Percentiles rank a stretch among this genome's conserved stretches.
These are phyloP conservation scores for Plestiodon gilberti DNA, from an alignment of 2,113 vertebrate genomes.

Conservation along the genomic window DNA sequence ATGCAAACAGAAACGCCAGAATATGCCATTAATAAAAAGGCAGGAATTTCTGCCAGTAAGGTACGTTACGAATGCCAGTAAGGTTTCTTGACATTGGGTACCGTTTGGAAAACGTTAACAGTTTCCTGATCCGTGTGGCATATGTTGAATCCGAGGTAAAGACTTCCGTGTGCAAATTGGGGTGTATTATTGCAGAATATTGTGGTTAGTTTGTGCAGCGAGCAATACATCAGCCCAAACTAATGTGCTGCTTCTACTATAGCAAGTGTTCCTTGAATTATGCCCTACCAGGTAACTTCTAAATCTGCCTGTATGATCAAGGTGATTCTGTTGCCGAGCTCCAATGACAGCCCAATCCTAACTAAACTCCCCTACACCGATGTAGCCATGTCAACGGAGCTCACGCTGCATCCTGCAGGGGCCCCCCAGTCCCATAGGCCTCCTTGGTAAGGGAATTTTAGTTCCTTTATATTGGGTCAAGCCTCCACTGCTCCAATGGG, in stretches of 20 bases:
- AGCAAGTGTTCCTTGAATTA: not conserved
- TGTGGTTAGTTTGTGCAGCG: not conserved
- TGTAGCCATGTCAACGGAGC: too few relatives aligned
- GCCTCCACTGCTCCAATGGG: too few relatives aligned
- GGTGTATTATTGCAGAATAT: not conserved
- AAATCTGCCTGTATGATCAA: not conserved
- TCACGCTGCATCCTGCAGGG: too few relatives aligned
- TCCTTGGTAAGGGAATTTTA: too few relatives aligned
- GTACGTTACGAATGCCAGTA: slow-evolving; percentile 63
- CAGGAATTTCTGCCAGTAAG: slow-evolving; percentile 83
- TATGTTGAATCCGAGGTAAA: not conserved
- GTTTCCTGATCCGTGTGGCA: not conserved
- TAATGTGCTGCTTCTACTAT: not conserved
- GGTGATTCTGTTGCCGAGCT: not conserved
- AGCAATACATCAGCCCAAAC: not conserved
- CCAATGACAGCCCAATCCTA: too few relatives aligned
- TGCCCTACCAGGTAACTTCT: not conserved
- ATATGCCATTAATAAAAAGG: slow-evolving; percentile 87
- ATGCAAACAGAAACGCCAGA: slow-evolving; percentile 97
- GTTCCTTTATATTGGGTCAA: too few relatives aligned
- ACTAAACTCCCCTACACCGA: too few relatives aligned
- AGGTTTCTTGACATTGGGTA: not conserved
- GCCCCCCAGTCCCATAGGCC: too few relatives aligned
- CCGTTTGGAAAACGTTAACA: not conserved
- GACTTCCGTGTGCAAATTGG: not conserved